Base-by-base conservation (phyloP, 2,113 vertebrate species). In the Corvus moneduloides region DNA sequence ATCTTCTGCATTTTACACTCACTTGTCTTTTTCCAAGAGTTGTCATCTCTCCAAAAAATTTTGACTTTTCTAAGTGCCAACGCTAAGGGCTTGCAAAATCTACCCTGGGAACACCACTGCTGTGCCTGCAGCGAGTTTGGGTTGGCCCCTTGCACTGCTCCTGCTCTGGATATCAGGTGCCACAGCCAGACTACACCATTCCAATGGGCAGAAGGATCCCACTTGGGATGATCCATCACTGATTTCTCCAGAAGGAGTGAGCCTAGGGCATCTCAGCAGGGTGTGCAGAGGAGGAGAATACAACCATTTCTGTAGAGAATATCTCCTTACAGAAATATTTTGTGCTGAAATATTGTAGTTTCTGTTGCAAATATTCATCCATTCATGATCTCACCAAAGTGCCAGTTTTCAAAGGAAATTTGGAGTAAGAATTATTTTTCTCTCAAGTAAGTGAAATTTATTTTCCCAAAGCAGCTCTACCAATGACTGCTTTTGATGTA, bases 71-170 rank as follows among this genome's bases (percentile, higher is more conserved):
- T 43, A 64, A 79, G 51, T 37, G 22, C 15, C 58, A 82, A 1
- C 6, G 35, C 32, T 27, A 27, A 67, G 16, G 24, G 39, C 11
- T 66, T 54, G 37, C 8, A 33, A 4, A 7, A 78, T 8, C 37
- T 37, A 12, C 22, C 23, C 33, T 13, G 18, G 48, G 30, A 76
- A 58, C 20, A 41, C 4, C 8, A 46, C 6, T 18, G 49, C 14
- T 54, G 27, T 32, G 28, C 43, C 43, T 56, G 44, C 23, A 22
- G 46, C 0, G 1, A 32, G 28, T 41, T 7, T 35, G 43, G 20
- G 15, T 6, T 39, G 35, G 35, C 18, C 12, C 19, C 13, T 76
- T 6, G 2, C 0, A 0, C 55, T 92, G 54, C 6, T 23, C 39
- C 26, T 20, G 44, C 62, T 48, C 67, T 39, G 58, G 37, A 83